Evolutionary conservation across 2,888 invertebrate species (phyloP).

Genomic region (Megalurothrips usitatus): DNA sequence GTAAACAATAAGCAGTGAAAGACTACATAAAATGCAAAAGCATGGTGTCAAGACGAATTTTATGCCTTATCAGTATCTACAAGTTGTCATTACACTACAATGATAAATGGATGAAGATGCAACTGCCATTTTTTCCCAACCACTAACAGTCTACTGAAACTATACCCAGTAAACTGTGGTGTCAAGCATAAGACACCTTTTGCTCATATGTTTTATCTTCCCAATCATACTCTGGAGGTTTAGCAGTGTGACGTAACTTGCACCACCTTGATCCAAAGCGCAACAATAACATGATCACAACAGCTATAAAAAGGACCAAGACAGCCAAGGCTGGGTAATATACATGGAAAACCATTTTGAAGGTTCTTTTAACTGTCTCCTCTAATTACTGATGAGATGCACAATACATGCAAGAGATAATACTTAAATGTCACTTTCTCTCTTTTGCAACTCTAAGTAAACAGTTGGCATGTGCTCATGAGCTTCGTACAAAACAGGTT

Average conservation of each 20-base stretch:
- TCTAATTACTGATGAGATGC: background rate
- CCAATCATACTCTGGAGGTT: conserved; percentile 55
- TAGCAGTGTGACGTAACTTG: conserved; percentile 61
- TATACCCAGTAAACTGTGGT: background rate
- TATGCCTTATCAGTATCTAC: too few species aligned
- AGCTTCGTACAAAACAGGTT: conserved; percentile 37
- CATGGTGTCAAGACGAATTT: too few species aligned
- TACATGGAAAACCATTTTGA: conserved; percentile 57
- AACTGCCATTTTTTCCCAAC: background rate
- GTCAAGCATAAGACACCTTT: conserved; percentile 56
- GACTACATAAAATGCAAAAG: too few species aligned
- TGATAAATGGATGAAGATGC: too few species aligned
- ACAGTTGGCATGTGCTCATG: conserved; percentile 46
- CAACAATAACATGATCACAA: conserved; percentile 68
- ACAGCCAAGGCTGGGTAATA: conserved; percentile 74
- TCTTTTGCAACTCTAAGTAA: conserved; percentile 65
- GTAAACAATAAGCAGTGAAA: too few species aligned
- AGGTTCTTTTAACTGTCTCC: background rate
- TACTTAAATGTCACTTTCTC: conserved; percentile 72
- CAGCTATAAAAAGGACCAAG: conserved; percentile 65
- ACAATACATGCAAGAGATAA: background rate
- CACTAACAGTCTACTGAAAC: background rate
- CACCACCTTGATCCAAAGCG: conserved; percentile 70
- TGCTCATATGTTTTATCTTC: conserved; percentile 62
- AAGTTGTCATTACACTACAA: too few species aligned